Evolutionary conservation across 2,888 invertebrate genomes (phyloP), one percentile per base, ranked within the genome.

Genomic region (Esperia sulphurella): DNA sequence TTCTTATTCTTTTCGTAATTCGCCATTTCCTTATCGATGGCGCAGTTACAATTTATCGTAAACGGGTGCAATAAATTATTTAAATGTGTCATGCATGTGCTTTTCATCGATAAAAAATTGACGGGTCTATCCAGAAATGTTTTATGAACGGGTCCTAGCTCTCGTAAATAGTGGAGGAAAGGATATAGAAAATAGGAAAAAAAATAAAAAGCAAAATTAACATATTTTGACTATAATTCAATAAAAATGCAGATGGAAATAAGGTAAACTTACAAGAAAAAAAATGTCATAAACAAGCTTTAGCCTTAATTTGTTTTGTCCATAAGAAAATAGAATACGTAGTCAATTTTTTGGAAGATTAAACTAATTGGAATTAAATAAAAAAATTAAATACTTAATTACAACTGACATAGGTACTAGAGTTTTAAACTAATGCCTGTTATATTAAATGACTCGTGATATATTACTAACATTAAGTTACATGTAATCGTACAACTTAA

Each of bases 171-270:
- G 48, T 47, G 50, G 30, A 46, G n/a, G 29, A 12, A 46, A 21
- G 12, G 14, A 33, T 21, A 33, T 21, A 29, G 13, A 35, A 73
- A 74, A 58, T 31, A 31, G 10, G 9, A 8, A 31, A 31, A 75
- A 78, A 75, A 79, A 78, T 58, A 76, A 83, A 78, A 81, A 76
- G 61, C 73, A 68, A 69, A 71, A 65, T 65, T 79, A 88, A 88
- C 88, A 86, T 88, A 89, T 83, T 86, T 86, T 89, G 88, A 86
- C 87, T 89, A 88, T 89, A 89, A 85, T 89, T 88, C 86, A 88
- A 85, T 85, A 89, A 87, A 88, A 89, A 89, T 89, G 89, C 88
- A 84, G 86, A 87, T 87, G 86, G 84, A 88, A 87, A 86, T 85
- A 85, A 87, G 80, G 76, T 83, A 77, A 87, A 84, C 86, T 86